Conservation (phyloP, 2,888 invertebrate genomes). For the Lomographa bimaculata region DNA sequence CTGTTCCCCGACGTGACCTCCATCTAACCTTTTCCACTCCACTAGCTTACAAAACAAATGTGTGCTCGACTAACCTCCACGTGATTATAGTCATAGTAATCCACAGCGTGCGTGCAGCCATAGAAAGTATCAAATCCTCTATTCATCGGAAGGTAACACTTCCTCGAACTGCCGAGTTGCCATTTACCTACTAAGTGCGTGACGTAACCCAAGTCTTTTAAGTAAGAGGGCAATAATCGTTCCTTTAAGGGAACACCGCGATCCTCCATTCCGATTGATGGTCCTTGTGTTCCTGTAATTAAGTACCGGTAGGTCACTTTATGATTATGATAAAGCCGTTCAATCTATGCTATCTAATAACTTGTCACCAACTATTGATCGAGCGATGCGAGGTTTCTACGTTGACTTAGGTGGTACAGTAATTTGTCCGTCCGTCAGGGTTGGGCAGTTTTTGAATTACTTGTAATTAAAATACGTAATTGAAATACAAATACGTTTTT, state of each 20-base stretch:
- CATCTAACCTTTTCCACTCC: conserved; percentile 15
- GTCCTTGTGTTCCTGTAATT: conserved; percentile 47
- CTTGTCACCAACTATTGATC: no score
- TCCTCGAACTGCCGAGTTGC: conserved; percentile 90
- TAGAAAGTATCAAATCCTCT: conserved; percentile 92
- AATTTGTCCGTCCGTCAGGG: no score
- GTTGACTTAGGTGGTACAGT: no score
- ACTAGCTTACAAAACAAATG: conserved; percentile 14
- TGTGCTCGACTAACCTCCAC: conserved; percentile 44
- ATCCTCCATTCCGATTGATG: conserved; percentile 79
- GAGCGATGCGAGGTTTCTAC: no score
- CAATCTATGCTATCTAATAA: no score
- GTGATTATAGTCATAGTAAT: conserved; percentile 88
- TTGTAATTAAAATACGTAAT: conserved; percentile 6
- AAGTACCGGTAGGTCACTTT: conserved; percentile 10
- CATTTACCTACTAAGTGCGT: conserved; percentile 94
- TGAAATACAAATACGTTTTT: no score
- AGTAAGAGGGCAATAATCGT: conserved; percentile 87
- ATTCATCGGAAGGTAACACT: conserved; percentile 87
- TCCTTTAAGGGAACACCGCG: conserved; percentile 88
- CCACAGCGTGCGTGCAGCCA: conserved; percentile 92
- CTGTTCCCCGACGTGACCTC: conserved; percentile 12
- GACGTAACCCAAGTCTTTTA: conserved; percentile 88
- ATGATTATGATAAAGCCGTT: conserved; percentile 6
- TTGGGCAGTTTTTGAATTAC: no score